Percentiles rank a stretch among this genome's conserved stretches.
These are phyloP conservation scores for Tapirus terrestris DNA, from an alignment of 2,113 vertebrate species.

Conservation along the genomic window DNA sequence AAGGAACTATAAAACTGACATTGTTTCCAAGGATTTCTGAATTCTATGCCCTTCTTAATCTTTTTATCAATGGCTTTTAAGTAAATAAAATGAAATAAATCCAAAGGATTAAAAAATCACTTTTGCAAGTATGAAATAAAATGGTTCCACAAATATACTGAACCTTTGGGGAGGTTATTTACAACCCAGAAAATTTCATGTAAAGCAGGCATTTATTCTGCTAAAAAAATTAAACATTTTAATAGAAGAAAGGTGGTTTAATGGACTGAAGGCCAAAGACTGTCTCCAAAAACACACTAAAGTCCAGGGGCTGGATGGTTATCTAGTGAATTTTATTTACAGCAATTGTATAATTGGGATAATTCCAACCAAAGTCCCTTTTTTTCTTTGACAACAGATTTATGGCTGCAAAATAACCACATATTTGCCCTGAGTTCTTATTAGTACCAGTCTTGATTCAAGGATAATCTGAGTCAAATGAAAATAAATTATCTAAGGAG, in stretches of 20 bases:
- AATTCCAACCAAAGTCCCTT: background rate
- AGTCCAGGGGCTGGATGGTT: background rate
- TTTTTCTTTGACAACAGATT: background rate
- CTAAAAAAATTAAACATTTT: conserved; percentile 1
- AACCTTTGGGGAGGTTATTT: conserved; percentile 18
- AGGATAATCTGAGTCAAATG: conserved; percentile 12
- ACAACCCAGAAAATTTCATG: conserved; percentile 34
- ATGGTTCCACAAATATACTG: background rate
- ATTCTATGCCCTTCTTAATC: conserved; percentile 41
- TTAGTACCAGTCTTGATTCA: conserved; percentile 30
- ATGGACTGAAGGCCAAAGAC: conserved; percentile 28
- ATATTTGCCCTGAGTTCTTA: conserved; percentile 13
- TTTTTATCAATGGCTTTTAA: conserved; percentile 61
- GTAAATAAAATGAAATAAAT: conserved; percentile 71
- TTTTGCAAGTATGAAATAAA: conserved; percentile 56
- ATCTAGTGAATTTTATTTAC: conserved; percentile 55
- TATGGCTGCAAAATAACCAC: conserved; percentile 6
- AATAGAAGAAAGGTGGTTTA: conserved; percentile 12
- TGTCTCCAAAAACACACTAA: background rate
- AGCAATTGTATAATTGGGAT: conserved; percentile 31
- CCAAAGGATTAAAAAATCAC: conserved; percentile 70
- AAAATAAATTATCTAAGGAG: background rate
- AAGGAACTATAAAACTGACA: conserved; percentile 65
- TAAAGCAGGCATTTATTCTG: conserved; percentile 41
- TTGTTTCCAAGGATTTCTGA: conserved; percentile 60